Evolutionary conservation across 2,888 invertebrate genomes (phyloP).

Genomic region (Eupithecia exiguata): DNA sequence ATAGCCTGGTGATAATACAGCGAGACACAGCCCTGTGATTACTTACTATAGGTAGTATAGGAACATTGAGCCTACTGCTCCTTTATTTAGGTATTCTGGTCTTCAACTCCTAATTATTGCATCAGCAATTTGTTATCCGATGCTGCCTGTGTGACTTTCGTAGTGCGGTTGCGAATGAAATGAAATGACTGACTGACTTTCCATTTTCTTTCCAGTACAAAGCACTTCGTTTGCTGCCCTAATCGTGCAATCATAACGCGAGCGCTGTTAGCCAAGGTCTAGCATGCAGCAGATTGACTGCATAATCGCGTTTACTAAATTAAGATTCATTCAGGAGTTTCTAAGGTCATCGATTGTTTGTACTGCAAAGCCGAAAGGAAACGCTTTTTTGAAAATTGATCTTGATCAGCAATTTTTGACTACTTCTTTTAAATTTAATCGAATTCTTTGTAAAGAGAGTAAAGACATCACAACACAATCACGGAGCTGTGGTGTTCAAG

Average conservation of each 20-base stretch:
- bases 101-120: too few species aligned
- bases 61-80: too few species aligned
- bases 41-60: too few species aligned
- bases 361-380: background rate
- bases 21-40: too few species aligned
- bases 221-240: background rate
- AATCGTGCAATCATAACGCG: background rate
- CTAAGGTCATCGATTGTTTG: constrained; percentile 20
- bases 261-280: constrained; percentile 7
- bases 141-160: background rate
- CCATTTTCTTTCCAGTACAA: background rate
- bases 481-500: too few species aligned
- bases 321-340: constrained; percentile 23
- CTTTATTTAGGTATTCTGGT: too few species aligned
- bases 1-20: too few species aligned
- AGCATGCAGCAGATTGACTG: constrained; percentile 15
- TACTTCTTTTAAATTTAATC: background rate
- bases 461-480: too few species aligned
- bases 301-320: constrained; percentile 11
- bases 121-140: background rate
- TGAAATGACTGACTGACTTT: too few species aligned
- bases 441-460: background rate
- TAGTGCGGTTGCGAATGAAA: background rate
- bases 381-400: background rate
- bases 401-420: background rate